Evolutionary conservation across 2,113 vertebrate species (phyloP), one percentile per base, ranked within the genome.

Genomic region (Irena cyanogastra): DNA sequence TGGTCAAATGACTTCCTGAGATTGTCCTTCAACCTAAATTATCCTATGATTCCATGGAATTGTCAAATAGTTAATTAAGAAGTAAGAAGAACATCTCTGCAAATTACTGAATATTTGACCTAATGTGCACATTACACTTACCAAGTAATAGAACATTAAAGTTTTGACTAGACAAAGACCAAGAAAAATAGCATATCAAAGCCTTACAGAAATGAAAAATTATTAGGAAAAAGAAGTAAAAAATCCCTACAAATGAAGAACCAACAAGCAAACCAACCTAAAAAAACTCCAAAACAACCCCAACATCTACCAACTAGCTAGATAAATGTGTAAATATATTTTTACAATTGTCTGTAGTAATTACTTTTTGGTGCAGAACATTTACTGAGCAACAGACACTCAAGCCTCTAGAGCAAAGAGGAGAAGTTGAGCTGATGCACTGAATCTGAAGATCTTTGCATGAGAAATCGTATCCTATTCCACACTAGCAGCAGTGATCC

Each of bases 271-370:
- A 68, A 35, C 17, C 6, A 75, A 26, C 3, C 3, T 27, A 21
- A 66, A 52, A 57, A 16, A 0, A 1, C 10, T 2, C 10, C 10
- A 31, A 35, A 74, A 22, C 7, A 16, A 9, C 26, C 1, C 16
- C 5, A 19, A 14, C 16, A n/a, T 23, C 12, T 28, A 28, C 20
- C 23, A 47, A 24, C 3, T 31, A 16, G 8, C 30, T 42, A 76
- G 33, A 37, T 41, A 23, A 61, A 57, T 33, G 5, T 49, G 17
- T 41, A 23, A 61, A 57, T 33, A 4, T 49, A 15, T 19, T 64
- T 77, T 69, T 50, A 7, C 7, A 57, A 15, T 44, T 79, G 3
- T 4, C 8, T 3, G 5, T 21, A 28, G 7, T 21, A 44, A 39
- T 31, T n/a, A n/a, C n/a, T n/a, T 14, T 60, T 74, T 13, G 27